Evolutionary conservation across 2,113 vertebrate genomes (phyloP), one percentile per base, ranked within the genome.

Genomic region (Cyphomyrus plagiostoma): DNA sequence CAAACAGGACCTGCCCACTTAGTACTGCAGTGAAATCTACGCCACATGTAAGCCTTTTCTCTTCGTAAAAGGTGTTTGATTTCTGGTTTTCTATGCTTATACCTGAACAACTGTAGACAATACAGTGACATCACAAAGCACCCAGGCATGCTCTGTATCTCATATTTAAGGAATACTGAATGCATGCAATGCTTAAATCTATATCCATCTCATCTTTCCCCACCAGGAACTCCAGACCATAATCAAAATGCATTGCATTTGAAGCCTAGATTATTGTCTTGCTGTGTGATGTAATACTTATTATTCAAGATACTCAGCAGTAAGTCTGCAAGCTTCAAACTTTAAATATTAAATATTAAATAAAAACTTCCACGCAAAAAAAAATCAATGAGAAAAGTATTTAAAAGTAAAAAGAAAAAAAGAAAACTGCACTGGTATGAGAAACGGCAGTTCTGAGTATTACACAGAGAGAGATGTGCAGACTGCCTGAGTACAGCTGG

Each of bases 1-100:
- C 91, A 80, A 94, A 94, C 93, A 88, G 90, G 92, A 91, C 89
- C 80, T 88, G 26, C 70, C 87, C 26, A 91, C 19, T 23, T n/a
- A 62, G 8, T 62, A 62, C 8, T 62, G 23, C 39, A 9, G 2
- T 83, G 82, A 91, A 89, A 91, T 93, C 91, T 92, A 95, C 93
- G 93, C 94, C 94, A 95, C 92, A 84, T 0, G 91, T 94, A 93
- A 95, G 94, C 94, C 95, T 95, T 96, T 88, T 89, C 92, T 95
- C 93, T 96, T 95, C 95, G 93, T 92, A 93, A 21, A 56, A 56
- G 91, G 92, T 92, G 92, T 93, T 95, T 94, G 89, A 94, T 94
- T 95, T 94, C 91, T 92, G 93, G 91, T 90, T 90, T 91, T 94
- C 94, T 94, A 93, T 92, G 93, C 89, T 30, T 1, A 30, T 70